Conservation (phyloP, 2,888 invertebrate species). For the Andricus quercusramuli region DNA sequence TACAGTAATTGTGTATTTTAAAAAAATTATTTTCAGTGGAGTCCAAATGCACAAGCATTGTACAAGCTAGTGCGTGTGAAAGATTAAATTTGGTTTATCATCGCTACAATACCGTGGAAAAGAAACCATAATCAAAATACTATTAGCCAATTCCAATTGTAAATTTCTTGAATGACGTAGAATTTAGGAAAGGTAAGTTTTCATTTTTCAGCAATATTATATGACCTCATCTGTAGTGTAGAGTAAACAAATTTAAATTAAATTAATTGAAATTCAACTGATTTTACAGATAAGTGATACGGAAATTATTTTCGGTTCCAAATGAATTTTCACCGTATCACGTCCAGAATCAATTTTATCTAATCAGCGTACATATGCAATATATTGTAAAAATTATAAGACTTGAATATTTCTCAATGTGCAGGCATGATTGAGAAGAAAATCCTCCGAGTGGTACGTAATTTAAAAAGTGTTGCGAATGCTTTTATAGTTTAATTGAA, state of each 20-base stretch:
- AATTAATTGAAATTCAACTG: not conserved
- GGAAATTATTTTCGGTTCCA: not conserved
- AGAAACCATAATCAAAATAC: constrained; percentile 3
- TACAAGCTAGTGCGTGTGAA: not conserved
- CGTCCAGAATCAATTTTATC: not conserved
- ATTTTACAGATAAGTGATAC: constrained; percentile 15
- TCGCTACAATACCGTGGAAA: constrained; percentile 2
- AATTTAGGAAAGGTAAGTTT: constrained; percentile 15
- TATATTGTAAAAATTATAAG: constrained; percentile 1
- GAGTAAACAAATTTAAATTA: not conserved
- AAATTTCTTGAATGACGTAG: not conserved
- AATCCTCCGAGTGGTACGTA: constrained; percentile 73
- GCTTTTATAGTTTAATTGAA: not conserved
- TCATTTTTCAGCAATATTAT: not conserved
- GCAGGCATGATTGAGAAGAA: constrained; percentile 75
- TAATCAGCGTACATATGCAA: not conserved
- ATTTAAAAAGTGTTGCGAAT: not conserved
- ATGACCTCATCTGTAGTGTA: too few relatives aligned
- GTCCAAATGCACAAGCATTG: not conserved
- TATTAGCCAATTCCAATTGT: constrained; percentile 6
- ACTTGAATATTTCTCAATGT: constrained; percentile 19
- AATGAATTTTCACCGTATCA: not conserved
- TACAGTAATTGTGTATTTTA: not conserved
- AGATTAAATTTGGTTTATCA: constrained; percentile 17
- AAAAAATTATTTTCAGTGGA: not conserved